Evolutionary conservation across 2,113 vertebrate genomes (phyloP).

Genomic region (Anser brachyrhynchus): DNA sequence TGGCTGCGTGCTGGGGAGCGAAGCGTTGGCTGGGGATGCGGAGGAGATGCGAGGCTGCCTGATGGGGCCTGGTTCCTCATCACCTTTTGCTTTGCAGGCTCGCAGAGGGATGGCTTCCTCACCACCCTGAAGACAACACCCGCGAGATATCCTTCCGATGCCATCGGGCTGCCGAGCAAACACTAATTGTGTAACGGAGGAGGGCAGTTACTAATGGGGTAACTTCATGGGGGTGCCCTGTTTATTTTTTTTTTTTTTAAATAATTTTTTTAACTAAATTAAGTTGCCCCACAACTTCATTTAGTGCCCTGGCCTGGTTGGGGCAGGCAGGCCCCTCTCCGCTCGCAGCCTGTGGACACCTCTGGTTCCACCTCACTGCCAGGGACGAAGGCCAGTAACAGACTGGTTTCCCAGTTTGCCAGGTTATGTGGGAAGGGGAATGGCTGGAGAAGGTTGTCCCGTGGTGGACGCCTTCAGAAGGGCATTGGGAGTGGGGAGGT

Average conservation of each 20-base stretch:
- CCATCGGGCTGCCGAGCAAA: accelerated
- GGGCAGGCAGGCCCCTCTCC: neutral
- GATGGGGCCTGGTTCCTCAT: neutral
- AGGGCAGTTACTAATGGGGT: neutral
- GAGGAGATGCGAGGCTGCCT: neutral
- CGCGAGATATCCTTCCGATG: conserved; percentile 94
- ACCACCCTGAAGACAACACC: conserved; percentile 89
- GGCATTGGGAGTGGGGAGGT: accelerated
- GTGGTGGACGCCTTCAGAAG: neutral
- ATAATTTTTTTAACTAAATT: no score
- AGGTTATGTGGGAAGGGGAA: neutral
- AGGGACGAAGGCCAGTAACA: neutral
- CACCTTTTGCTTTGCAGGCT: conserved; percentile 76
- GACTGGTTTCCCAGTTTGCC: neutral
- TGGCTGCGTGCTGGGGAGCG: neutral
- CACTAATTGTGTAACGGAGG: accelerated
- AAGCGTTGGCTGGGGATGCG: neutral
- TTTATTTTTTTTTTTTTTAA: no score
- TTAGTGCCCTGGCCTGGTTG: neutral
- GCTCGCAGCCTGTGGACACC: neutral
- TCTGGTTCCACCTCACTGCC: neutral
- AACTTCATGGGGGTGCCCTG: neutral
- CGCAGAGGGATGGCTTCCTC: conserved; percentile 84
- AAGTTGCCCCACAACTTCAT: neutral
- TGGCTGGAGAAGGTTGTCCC: neutral